Conservation (phyloP, 2,113 vertebrate genomes). For the Holacanthus passer region DNA sequence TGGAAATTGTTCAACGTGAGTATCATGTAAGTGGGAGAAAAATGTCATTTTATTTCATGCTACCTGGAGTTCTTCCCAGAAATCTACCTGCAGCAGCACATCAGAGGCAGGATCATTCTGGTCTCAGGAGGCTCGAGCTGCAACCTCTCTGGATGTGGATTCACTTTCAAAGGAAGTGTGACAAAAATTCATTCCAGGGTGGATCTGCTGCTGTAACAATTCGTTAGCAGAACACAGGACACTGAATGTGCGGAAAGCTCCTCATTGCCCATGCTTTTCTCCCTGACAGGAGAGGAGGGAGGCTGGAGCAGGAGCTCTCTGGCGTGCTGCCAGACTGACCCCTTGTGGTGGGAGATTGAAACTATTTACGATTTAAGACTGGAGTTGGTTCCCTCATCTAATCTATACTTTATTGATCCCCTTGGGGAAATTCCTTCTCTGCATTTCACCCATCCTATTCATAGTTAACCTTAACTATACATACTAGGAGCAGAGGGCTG, state of each 20-base stretch:
- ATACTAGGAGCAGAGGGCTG: too few species aligned
- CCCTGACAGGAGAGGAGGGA: background rate
- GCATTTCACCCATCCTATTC: too few species aligned
- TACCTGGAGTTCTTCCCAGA: background rate
- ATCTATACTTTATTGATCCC: too few species aligned
- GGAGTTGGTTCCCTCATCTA: background rate
- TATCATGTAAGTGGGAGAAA: slow-evolving; percentile 8
- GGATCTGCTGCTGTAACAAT: slow-evolving; percentile 39
- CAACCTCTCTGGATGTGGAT: slow-evolving; percentile 23
- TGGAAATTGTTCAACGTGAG: slow-evolving; percentile 1
- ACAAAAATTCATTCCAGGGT: slow-evolving; percentile 56
- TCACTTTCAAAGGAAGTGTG: slow-evolving; percentile 48
- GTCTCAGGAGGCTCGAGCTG: background rate
- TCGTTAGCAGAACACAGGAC: slow-evolving; percentile 37
- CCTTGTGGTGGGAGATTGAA: slow-evolving; percentile 26
- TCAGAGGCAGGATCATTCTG: slow-evolving; percentile 3
- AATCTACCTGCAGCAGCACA: slow-evolving; percentile 23
- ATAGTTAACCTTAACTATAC: too few species aligned
- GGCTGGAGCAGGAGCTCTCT: background rate
- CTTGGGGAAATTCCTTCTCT: too few species aligned
- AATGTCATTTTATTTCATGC: background rate
- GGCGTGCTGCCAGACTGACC: slow-evolving; percentile 46
- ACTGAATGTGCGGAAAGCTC: slow-evolving; percentile 20
- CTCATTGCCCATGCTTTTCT: slow-evolving; percentile 5
- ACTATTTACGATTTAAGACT: background rate